Evolutionary conservation across 2,797 vertebrate genomes (phyloP), one percentile per base, ranked within the genome.

Genomic region (Aphelocoma californica): DNA sequence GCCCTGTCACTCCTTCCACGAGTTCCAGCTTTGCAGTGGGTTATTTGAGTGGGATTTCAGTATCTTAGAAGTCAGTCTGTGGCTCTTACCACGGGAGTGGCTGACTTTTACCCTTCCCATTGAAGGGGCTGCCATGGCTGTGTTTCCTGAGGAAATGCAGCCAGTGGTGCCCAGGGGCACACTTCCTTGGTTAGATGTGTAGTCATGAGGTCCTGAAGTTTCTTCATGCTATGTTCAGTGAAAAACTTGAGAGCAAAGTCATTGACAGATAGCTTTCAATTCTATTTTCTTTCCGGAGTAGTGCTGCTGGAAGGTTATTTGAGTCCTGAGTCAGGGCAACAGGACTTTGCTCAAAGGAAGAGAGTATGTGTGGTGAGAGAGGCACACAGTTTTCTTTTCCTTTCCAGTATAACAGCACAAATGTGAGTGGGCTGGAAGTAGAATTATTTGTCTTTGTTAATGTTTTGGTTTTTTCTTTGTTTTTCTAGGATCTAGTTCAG

Each of bases 401-500:
- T 67, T 92, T 70, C 77, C 53, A 90, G 11, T 36, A 21, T 61
- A 95, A 40, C n/a, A 38, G 72, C 23, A 32, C 67, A 60, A 85
- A 84, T 42, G 14, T 48, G 56, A 90, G 51, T 15, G 29, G 44
- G 65, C 29, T 48, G 36, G 31, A 34, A 79, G 44, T 15, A 73
- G 57, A 72, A 50, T 82, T 64, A 72, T 86, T 95, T 94, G 20
- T 42, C 78, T 92, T 95, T 93, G 77, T 93, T 91, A 88, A 91
- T 93, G n/a, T 67, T 95, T 73, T 89, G 77, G 4, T 69, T 86
- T 74, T 78, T 78, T 31, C 70, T 84, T 89, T 97, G 57, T 97
- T 95, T 97, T 97, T 97, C 82, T 97, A 99, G 99, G 97, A 93
- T 97, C 97, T 96, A 98, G 97, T 95, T 98, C 97, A 87, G 98